Evolutionary conservation across 2,888 invertebrate genomes (phyloP).

Genomic region (Crocallis elinguaria): DNA sequence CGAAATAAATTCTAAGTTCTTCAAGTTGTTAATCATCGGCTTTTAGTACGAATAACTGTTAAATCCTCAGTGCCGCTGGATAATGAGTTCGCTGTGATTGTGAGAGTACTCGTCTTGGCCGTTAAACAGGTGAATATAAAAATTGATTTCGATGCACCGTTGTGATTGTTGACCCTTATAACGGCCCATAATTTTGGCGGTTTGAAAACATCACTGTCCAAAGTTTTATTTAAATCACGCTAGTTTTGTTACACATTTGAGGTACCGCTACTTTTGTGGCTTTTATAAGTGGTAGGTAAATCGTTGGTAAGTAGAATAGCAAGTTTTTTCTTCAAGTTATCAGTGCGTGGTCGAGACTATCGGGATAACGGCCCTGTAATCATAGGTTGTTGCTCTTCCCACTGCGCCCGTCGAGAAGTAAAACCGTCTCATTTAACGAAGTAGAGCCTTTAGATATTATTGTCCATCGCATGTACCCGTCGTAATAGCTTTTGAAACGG

Average conservation of each 20-base stretch:
- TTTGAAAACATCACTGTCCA: conserved; percentile 31
- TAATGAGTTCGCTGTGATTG: conserved; percentile 81
- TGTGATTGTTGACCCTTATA: conserved; percentile 51
- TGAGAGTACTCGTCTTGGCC: conserved; percentile 68
- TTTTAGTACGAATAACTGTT: conserved; percentile 78
- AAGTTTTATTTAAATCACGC: conserved; percentile 44
- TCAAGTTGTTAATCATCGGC: conserved; percentile 56
- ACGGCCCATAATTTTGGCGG: conserved; percentile 40
- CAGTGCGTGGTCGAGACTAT: conserved; percentile 69
- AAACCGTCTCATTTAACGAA: conserved; percentile 55
- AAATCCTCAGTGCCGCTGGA: conserved; percentile 72
- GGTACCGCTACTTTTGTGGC: conserved; percentile 34
- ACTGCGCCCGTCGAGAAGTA: conserved; percentile 65
- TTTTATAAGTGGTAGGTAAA: conserved; percentile 16
- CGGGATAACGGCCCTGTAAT: conserved; percentile 83
- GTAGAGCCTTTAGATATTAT: conserved; percentile 52
- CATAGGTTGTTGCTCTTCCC: conserved; percentile 84
- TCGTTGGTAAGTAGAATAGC: conserved; percentile 19
- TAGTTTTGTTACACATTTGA: conserved; percentile 33
- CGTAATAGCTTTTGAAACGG: conserved; percentile 2
- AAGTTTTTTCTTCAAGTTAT: conserved; percentile 59
- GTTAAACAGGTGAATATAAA: conserved; percentile 79
- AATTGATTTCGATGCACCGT: conserved; percentile 59
- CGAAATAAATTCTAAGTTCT: conserved; percentile 17
- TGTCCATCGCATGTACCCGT: conserved; percentile 13